phyloP scores from a whole-genome alignment of 2,797 vertebrate genomes.

The Macropus fuliginosus region DNA sequence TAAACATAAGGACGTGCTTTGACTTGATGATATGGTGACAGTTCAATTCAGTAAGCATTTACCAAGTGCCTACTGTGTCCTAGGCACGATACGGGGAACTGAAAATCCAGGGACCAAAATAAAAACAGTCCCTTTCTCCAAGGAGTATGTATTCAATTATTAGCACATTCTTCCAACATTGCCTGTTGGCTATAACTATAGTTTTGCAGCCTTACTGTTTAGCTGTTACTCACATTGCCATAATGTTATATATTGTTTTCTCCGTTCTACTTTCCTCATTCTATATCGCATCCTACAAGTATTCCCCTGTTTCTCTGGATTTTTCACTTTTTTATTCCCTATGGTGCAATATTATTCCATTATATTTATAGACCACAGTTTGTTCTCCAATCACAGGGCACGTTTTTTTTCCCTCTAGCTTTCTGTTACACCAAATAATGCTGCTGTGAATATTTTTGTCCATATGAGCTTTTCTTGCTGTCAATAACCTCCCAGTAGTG shows the following conservation, averaged over 20 bases:
- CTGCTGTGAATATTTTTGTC: neutral
- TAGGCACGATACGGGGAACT: neutral
- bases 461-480: neutral
- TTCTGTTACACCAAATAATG: neutral
- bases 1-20: neutral
- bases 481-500: neutral
- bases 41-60: neutral
- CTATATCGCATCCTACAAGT: slow-evolving; percentile 50
- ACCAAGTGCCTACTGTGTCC: neutral
- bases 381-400: slow-evolving; percentile 72
- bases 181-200: neutral
- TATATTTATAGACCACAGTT: slow-evolving; percentile 60
- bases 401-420: slow-evolving; percentile 3
- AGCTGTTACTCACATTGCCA: neutral
- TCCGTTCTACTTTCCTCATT: slow-evolving; percentile 26
- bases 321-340: slow-evolving; percentile 54
- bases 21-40: neutral
- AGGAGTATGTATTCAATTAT: neutral
- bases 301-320: slow-evolving; percentile 29
- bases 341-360: slow-evolving; percentile 45
- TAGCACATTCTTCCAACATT: neutral
- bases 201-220: neutral
- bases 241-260: neutral
- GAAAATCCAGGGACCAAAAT: neutral
- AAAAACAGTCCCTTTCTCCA: neutral